Conservation (phyloP, 2,888 invertebrate species). For the Elegia similella region DNA sequence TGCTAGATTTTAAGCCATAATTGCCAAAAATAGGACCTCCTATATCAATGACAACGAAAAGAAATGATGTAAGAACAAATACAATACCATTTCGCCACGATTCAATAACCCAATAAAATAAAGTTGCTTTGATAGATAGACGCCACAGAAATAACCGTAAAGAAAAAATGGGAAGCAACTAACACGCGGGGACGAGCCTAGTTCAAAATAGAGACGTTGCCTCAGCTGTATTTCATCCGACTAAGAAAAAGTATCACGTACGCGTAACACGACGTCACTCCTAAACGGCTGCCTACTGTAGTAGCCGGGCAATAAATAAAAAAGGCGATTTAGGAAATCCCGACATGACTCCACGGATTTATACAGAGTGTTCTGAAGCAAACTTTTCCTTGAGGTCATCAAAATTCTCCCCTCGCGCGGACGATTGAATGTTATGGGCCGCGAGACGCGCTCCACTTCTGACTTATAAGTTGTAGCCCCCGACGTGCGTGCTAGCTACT, state of each 20-base stretch:
- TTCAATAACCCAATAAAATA: too few relatives aligned
- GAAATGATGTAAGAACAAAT: too few relatives aligned
- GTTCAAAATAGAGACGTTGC: conserved; percentile 39
- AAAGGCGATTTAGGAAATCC: conserved; percentile 77
- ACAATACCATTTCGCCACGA: too few relatives aligned
- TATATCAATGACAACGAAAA: too few relatives aligned
- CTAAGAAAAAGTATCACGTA: conserved; percentile 55
- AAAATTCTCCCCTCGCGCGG: conserved; percentile 74
- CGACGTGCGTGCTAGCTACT: conserved; percentile 61
- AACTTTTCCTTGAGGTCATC: conserved; percentile 77
- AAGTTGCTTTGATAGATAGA: too few relatives aligned
- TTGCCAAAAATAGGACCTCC: too few relatives aligned
- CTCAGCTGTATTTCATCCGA: conserved; percentile 41
- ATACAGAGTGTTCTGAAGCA: conserved; percentile 72
- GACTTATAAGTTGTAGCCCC: conserved; percentile 68
- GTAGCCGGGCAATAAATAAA: conserved; percentile 73
- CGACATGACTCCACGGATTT: conserved; percentile 75
- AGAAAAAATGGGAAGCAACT: background rate
- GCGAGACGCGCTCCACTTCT: conserved; percentile 69
- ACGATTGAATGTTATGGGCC: conserved; percentile 79
- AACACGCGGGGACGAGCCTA: conserved; percentile 22
- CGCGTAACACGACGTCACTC: conserved; percentile 57
- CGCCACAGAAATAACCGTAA: too few relatives aligned
- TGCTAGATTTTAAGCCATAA: too few relatives aligned
- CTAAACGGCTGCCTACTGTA: conserved; percentile 66